phyloP scores from a whole-genome alignment of 2,888 invertebrate genomes.

The Drosophila acutilabella region DNA sequence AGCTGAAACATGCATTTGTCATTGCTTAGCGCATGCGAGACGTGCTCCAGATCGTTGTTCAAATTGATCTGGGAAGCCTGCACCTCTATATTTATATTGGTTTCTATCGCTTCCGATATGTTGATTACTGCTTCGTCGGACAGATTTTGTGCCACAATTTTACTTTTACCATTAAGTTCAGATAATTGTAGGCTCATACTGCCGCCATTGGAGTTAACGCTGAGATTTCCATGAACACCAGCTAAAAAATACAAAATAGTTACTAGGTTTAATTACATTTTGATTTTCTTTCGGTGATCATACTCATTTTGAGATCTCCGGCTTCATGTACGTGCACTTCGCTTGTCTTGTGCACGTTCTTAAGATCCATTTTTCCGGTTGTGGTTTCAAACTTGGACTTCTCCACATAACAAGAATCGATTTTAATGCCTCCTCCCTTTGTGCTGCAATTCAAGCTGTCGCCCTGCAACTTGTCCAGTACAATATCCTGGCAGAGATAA shows the following conservation, averaged over 20 bases:
- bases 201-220: slow-evolving; percentile 79
- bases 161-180: slow-evolving; percentile 79
- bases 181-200: slow-evolving; percentile 82
- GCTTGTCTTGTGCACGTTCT: slow-evolving; percentile 83
- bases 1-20: slow-evolving; percentile 74
- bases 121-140: slow-evolving; percentile 74
- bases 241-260: slow-evolving; percentile 56
- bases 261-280: background rate
- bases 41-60: slow-evolving; percentile 73
- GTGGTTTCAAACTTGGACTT: slow-evolving; percentile 82
- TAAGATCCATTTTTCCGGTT: slow-evolving; percentile 78
- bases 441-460: slow-evolving; percentile 79
- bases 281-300: background rate
- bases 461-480: slow-evolving; percentile 82
- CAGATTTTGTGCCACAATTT: slow-evolving; percentile 73
- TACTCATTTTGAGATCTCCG: slow-evolving; percentile 83
- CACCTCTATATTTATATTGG: slow-evolving; percentile 74
- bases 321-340: slow-evolving; percentile 75
- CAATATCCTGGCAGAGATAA: slow-evolving; percentile 68
- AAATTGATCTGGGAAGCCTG: slow-evolving; percentile 72
- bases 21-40: slow-evolving; percentile 68
- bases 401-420: slow-evolving; percentile 83
- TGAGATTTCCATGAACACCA: slow-evolving; percentile 83
- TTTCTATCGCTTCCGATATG: slow-evolving; percentile 83
- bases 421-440: slow-evolving; percentile 75